Conservation (phyloP, 2,797 vertebrate genomes). For the Phalloptychus januarius region DNA sequence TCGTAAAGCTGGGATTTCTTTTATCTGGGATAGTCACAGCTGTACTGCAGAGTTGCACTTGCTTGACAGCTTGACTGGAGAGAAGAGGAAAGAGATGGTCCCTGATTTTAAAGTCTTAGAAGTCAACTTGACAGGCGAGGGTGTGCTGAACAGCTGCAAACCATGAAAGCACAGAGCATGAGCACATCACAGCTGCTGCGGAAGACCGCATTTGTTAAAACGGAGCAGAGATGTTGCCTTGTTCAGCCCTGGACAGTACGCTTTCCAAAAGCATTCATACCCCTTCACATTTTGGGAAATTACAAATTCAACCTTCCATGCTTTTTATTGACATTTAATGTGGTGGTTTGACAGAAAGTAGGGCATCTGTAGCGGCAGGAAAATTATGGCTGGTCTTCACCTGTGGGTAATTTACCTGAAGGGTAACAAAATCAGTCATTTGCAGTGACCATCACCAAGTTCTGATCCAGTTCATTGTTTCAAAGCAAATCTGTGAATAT, state of each 20-base stretch:
- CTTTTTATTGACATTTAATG: not conserved
- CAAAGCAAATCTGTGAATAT: not conserved
- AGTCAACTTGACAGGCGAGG: constrained; percentile 13
- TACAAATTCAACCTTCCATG: not conserved
- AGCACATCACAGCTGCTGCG: not conserved
- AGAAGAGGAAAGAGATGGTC: not conserved
- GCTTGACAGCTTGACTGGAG: constrained; percentile 3
- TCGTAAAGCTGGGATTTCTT: not conserved
- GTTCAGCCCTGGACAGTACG: not conserved
- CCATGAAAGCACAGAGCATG: constrained; percentile 4
- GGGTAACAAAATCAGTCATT: not conserved
- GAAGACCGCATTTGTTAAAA: not conserved
- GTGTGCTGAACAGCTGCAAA: not conserved
- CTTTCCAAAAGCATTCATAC: not conserved
- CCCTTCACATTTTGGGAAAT: not conserved
- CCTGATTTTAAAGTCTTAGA: constrained; percentile 2
- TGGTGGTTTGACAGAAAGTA: not conserved
- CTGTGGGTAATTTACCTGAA: not conserved
- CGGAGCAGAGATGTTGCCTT: not conserved
- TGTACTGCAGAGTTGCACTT: not conserved
- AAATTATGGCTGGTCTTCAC: not conserved
- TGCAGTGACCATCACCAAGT: not conserved
- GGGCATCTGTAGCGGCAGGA: not conserved
- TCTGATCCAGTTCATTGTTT: not conserved
- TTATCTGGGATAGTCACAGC: not conserved